Conservation (phyloP, 2,113 vertebrate species). For the Oenanthe oenanthe region DNA sequence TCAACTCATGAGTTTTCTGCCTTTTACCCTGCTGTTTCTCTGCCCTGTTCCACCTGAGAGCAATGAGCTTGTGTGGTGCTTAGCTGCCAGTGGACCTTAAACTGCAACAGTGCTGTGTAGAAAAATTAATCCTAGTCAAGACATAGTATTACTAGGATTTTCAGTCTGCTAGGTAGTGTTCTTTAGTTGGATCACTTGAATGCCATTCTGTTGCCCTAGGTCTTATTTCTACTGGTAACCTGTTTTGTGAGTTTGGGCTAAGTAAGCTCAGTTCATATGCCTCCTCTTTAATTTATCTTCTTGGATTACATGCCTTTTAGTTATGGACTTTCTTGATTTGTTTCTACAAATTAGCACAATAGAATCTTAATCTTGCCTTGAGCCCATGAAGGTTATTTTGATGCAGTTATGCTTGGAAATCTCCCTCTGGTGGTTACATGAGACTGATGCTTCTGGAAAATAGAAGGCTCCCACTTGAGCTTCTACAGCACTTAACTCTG, state of each 20-base stretch:
- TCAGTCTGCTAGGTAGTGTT: not conserved
- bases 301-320: constrained; percentile 29
- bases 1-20: not conserved
- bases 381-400: not conserved
- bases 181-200: not conserved
- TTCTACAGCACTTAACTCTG: not conserved
- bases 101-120: not conserved
- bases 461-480: rapidly evolving
- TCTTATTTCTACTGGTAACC: not conserved
- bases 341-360: not conserved
- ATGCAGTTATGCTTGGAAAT: not conserved
- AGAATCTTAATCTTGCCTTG: constrained; percentile 7
- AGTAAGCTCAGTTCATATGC: not conserved
- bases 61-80: not conserved
- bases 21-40: not conserved
- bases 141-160: not conserved
- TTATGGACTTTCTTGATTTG: constrained; percentile 18
- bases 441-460: not conserved
- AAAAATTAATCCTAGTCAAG: not conserved
- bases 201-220: not conserved
- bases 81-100: not conserved
- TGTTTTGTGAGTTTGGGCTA: not conserved
- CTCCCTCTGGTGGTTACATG: constrained; percentile 36
- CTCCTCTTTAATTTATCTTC: constrained; percentile 9
- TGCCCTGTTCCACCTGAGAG: not conserved